Conservation (phyloP, 2,797 vertebrate genomes). For the Schizopygopsis malacanthus region DNA sequence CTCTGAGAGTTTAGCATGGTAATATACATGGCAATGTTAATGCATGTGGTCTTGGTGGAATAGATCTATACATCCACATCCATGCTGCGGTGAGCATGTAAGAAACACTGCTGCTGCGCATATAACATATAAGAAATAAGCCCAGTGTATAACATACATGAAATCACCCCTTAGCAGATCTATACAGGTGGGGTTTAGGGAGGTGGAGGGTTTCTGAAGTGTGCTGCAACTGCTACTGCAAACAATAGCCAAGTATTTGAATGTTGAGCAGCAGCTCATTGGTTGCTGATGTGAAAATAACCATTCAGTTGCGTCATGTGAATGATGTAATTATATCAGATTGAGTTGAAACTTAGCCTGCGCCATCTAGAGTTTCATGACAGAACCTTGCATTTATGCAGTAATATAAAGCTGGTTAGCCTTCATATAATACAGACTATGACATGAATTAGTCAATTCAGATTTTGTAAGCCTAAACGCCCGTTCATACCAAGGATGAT, state of each 20-base stretch:
- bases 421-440: not conserved
- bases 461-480: not conserved
- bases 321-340: no score
- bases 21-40: not conserved
- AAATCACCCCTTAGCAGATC: no score
- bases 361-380: not conserved
- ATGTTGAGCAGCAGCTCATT: not conserved
- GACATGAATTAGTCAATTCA: not conserved
- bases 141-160: no score
- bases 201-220: no score
- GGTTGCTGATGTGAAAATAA: not conserved
- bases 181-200: no score
- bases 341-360: no score
- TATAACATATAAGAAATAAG: not conserved
- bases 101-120: not conserved
- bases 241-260: not conserved
- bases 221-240: no score
- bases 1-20: not conserved
- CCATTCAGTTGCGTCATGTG: not conserved
- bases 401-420: not conserved
- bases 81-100: not conserved
- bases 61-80: not conserved
- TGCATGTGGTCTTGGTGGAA: not conserved
- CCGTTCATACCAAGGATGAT: no score
- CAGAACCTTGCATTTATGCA: not conserved